phyloP scores from a whole-genome alignment of 2,113 vertebrate species.

The Callopanchax toddi region DNA sequence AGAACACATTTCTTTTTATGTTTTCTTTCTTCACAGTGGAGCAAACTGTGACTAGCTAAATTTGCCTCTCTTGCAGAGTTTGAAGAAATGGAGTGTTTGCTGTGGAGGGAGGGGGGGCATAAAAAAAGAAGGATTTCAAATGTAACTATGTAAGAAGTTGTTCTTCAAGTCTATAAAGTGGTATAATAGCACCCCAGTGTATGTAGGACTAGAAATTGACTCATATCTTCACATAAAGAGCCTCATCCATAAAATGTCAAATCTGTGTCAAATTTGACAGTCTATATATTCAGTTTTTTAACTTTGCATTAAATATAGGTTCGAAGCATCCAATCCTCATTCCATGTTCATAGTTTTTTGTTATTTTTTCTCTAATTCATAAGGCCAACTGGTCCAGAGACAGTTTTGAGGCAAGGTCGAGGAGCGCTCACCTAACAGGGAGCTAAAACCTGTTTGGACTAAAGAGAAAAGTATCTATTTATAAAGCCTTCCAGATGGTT shows the following conservation, averaged over 20 bases:
- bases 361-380: constrained; percentile 19
- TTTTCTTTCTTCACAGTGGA: constrained; percentile 15
- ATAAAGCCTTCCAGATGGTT: constrained; percentile 31
- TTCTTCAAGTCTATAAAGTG: constrained; percentile 18
- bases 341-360: no score
- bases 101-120: neutral
- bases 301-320: no score
- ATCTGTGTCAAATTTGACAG: no score
- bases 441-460: constrained; percentile 39
- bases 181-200: neutral
- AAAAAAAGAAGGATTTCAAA: constrained; percentile 24
- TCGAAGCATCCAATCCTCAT: no score
- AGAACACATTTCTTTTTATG: constrained; percentile 43
- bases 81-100: constrained; percentile 22
- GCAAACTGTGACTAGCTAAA: constrained; percentile 49
- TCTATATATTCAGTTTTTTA: no score
- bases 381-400: constrained; percentile 41
- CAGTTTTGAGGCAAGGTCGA: constrained; percentile 13
- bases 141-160: constrained; percentile 21
- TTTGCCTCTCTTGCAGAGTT: constrained; percentile 38
- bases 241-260: no score
- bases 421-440: constrained; percentile 34
- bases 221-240: neutral
- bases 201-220: constrained; percentile 4
- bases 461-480: constrained; percentile 44